A percentile compares a stretch with the other conserved stretches of the same genome.
Conservation (phyloP, 2,113 vertebrate species). For the Pterocles orientalis region DNA sequence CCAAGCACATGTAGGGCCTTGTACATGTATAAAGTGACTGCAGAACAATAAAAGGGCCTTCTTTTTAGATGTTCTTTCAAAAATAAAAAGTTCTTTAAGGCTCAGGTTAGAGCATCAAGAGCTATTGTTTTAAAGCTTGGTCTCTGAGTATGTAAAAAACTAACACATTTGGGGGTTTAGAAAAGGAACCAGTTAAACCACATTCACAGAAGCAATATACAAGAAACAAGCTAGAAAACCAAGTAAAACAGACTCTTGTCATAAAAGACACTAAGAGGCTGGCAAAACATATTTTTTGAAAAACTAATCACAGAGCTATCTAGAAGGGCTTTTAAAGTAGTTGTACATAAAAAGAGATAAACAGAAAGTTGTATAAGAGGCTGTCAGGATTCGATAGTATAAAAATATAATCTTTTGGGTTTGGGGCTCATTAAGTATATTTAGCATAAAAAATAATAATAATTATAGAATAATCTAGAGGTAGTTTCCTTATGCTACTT, state of each 20-base stretch:
- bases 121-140: not conserved
- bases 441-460: not conserved
- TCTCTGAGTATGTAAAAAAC: not conserved
- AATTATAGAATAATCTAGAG: not conserved
- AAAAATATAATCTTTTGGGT: not conserved
- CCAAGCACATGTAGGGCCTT: not conserved
- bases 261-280: not conserved
- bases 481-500: not conserved
- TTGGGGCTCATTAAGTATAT: not conserved
- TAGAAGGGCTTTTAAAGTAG: not conserved
- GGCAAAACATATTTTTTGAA: not conserved
- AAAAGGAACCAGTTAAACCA: not conserved
- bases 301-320: not conserved
- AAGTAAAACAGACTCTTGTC: not conserved
- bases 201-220: not conserved
- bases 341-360: not conserved
- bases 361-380: not conserved
- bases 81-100: not conserved
- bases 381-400: not conserved
- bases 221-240: not conserved
- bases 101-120: not conserved
- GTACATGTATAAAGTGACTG: not conserved
- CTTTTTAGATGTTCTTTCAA: not conserved
- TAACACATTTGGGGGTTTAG: not conserved
- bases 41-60: not conserved